Conservation (phyloP, 2,113 vertebrate species). For the Tichodroma muraria region DNA sequence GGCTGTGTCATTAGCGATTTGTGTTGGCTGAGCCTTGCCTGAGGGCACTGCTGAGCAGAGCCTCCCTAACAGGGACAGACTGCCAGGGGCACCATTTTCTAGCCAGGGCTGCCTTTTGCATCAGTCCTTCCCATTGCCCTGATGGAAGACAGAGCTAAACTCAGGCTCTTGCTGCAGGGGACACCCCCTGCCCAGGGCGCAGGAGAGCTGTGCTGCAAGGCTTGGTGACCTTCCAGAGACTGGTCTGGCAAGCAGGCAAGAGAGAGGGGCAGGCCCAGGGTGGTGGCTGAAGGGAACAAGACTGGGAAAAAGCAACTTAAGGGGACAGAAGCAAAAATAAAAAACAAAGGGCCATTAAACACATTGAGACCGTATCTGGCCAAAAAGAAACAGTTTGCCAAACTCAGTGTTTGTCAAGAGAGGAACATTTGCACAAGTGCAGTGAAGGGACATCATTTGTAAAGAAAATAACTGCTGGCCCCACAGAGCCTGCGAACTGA, state of each 20-base stretch:
- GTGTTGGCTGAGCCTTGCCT: neutral
- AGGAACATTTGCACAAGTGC: neutral
- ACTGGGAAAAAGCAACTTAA: neutral
- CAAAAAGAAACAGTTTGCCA: neutral
- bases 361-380: neutral
- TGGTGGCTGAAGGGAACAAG: neutral
- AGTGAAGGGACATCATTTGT: accelerated
- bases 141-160: neutral
- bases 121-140: neutral
- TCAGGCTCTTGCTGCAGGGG: neutral
- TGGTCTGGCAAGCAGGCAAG: neutral
- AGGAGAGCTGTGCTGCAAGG: neutral
- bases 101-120: neutral
- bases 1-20: neutral
- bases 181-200: neutral
- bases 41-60: neutral
- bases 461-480: neutral
- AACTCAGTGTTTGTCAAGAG: neutral
- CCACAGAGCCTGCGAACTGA: neutral
- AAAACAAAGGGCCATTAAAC: neutral
- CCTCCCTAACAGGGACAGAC: neutral
- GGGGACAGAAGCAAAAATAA: neutral
- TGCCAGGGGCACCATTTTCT: neutral
- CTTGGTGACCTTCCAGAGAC: neutral
- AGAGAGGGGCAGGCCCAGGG: neutral